Base-by-base conservation (phyloP, 2,797 vertebrate species). In the Emys orbicularis region DNA sequence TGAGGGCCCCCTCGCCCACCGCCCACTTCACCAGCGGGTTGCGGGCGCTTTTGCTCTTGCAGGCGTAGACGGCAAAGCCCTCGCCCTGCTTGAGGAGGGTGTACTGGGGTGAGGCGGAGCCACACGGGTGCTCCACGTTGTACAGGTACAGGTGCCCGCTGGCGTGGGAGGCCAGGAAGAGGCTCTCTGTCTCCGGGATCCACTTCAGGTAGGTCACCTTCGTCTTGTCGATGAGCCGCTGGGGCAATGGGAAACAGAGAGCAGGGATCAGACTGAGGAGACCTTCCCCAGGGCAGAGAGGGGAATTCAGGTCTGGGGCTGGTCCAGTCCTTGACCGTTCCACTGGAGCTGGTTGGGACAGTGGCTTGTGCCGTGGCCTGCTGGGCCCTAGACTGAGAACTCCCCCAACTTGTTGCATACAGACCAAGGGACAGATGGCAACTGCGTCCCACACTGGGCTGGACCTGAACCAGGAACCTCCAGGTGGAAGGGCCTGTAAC, bases 61-160 rank as follows among this genome's bases (percentile, higher is more conserved):
- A 99, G 79, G 99, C 97, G 2, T 99, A 99, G 44, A 99, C 99
- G 0, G 99, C 97, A 27, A 99, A 99, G 86, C 99, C 99, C 34
- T 99, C 99, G 0, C 99, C 99, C 83, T 98, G 99, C 3, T 99
- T 99, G 29, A 99, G 95, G 47, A 99, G 98, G 29, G 98, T 98
- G 97, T 99, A 99, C 97, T 99, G 99, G 0, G 99, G 99, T 0
- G 98, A 97, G 0, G 97, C 90, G 0, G 99, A 98, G 27, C 98
- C 98, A 4, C 99, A 99, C 0, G 99, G 98, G 74, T 99, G 99
- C 47, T 99, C 98, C 79, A 99, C 98, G 0, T 99, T 99, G 97
- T 99, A 99, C 53, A 99, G 99, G 98, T 99, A 99, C 44, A 99
- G 98, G 97, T 99, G 99, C 57, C 99, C 99, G 1, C 99, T 99